phyloP scores from a whole-genome alignment of 2,113 vertebrate species.

The Rhineura floridana region DNA sequence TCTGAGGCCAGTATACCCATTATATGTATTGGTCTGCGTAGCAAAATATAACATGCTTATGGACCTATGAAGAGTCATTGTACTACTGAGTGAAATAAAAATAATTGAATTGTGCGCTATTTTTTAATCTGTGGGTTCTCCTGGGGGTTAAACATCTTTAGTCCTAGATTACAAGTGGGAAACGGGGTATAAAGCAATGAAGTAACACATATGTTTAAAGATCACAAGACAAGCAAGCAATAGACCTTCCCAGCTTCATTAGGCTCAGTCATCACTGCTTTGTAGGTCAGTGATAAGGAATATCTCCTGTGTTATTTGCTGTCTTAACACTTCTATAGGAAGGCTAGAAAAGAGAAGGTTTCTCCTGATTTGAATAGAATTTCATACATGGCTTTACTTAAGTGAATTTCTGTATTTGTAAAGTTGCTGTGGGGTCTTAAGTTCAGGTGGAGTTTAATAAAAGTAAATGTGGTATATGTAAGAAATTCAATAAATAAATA shows the following conservation, averaged over 20 bases:
- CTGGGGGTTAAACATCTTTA: background rate
- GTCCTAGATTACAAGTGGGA: background rate
- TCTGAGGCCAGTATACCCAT: background rate
- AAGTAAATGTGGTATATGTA: background rate
- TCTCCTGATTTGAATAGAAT: background rate
- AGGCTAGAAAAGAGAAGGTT: background rate
- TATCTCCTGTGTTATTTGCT: background rate
- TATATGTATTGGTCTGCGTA: background rate
- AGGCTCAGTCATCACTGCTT: background rate
- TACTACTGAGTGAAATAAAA: background rate
- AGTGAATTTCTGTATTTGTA: background rate
- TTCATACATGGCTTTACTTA: background rate
- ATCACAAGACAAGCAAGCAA: background rate
- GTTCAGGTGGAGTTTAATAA: background rate
- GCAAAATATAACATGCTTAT: background rate
- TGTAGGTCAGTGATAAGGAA: background rate
- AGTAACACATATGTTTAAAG: background rate
- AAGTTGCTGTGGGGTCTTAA: background rate
- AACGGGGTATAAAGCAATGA: background rate
- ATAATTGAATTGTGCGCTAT: background rate
- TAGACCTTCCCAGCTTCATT: background rate
- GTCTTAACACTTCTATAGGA: background rate
- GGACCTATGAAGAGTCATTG: slow-evolving; percentile 42
- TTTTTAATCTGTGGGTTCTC: background rate
- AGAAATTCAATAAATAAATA: no score